A percentile compares a stretch with the other conserved stretches of the same genome.
Evolutionary conservation across 92 coral and sea anemone species (phyloP).

Genomic region (Chrysogorgia sp.): DNA sequence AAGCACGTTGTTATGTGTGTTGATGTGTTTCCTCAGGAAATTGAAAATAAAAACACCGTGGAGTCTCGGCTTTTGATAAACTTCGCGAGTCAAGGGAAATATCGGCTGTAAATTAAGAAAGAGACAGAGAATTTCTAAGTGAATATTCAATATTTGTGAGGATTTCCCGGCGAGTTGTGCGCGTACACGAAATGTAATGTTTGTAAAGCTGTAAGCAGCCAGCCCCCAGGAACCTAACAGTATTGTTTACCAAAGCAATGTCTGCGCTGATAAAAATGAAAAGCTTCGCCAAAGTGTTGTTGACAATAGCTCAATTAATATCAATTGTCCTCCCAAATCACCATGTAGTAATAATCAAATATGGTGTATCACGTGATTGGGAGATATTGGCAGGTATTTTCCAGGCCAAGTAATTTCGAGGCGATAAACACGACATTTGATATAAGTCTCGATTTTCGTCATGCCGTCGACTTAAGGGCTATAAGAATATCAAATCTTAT

Average conservation of each 20-base stretch:
- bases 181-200: background rate
- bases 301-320: constrained; percentile 5
- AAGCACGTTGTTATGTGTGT: background rate
- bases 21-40: background rate
- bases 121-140: background rate
- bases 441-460: no score
- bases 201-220: background rate
- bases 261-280: background rate
- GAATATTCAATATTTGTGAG: background rate
- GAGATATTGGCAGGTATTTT: background rate
- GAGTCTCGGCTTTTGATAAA: background rate
- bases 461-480: no score
- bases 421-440: no score
- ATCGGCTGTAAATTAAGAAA: background rate
- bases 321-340: background rate
- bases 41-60: background rate
- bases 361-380: background rate
- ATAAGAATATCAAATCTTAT: no score
- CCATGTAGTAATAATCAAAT: background rate
- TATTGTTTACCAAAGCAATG: background rate
- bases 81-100: no score
- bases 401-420: no score
- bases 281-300: background rate
- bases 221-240: background rate
- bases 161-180: background rate